These are phyloP conservation scores for Gallinago paraguaiae DNA, from an alignment of 2,113 vertebrate species.

Conservation along the genomic window DNA sequence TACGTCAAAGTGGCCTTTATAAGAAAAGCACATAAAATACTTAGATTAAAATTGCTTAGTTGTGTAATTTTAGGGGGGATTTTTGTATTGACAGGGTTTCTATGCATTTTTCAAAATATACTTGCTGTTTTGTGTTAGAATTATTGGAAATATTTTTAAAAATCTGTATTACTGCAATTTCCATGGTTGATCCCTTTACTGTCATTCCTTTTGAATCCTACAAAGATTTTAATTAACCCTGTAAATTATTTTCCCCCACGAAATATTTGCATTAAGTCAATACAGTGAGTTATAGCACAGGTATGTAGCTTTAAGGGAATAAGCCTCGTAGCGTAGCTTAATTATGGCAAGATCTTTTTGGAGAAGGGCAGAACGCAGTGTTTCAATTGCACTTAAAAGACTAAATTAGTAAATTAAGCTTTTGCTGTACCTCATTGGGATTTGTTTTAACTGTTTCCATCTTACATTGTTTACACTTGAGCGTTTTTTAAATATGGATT, in stretches of 20 bases:
- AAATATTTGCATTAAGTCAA: constrained; percentile 8
- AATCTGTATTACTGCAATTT: background rate
- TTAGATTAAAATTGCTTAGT: constrained; percentile 43
- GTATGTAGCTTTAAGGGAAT: constrained; percentile 37
- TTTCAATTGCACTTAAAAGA: constrained; percentile 24
- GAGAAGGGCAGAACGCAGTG: background rate
- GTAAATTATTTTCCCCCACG: constrained; percentile 38
- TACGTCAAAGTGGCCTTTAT: constrained; percentile 67
- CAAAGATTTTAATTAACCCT: constrained; percentile 44
- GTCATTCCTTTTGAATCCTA: constrained; percentile 17
- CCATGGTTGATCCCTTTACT: constrained; percentile 7
- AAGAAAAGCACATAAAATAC: constrained; percentile 60
- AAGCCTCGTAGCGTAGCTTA: background rate
- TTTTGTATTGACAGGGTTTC: constrained; percentile 66
- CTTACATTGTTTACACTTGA: constrained; percentile 8
- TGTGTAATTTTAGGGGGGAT: constrained; percentile 58
- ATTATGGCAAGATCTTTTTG: background rate
- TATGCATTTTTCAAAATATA: constrained; percentile 63
- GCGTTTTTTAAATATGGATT: background rate
- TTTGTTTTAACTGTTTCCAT: constrained; percentile 12
- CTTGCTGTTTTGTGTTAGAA: constrained; percentile 52
- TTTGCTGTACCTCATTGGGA: constrained; percentile 18
- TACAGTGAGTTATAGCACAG: constrained; percentile 25
- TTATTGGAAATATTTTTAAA: constrained; percentile 53
- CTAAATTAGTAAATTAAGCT: background rate